Evolutionary conservation across 2,888 invertebrate species (phyloP).

Genomic region (Sphaeridia pumilis): DNA sequence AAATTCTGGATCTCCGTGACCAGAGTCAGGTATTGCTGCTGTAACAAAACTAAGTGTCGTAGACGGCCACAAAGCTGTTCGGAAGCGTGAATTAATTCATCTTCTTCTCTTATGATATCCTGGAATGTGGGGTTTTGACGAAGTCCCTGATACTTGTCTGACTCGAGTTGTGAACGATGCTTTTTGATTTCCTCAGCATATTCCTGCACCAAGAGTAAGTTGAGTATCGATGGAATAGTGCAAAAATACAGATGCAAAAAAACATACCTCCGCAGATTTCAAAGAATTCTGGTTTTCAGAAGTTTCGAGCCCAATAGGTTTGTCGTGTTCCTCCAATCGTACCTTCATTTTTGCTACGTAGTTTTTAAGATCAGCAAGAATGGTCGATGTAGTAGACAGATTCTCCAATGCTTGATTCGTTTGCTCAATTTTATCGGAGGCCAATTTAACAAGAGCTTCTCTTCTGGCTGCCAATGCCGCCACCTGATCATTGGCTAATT

Average conservation of each 20-base stretch:
- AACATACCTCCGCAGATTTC: conserved; percentile 38
- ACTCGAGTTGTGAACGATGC: conserved; percentile 38
- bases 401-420: conserved; percentile 67
- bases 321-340: conserved; percentile 66
- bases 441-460: conserved; percentile 57
- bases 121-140: conserved; percentile 8
- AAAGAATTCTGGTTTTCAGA: conserved; percentile 77
- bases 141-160: conserved; percentile 47
- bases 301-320: conserved; percentile 73
- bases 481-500: conserved; percentile 67
- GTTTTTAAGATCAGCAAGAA: conserved; percentile 64
- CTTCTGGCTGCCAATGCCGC: conserved; percentile 67
- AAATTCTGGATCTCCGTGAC: conserved; percentile 79
- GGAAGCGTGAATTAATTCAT: conserved; percentile 69
- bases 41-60: conserved; percentile 60
- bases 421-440: conserved; percentile 60
- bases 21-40: conserved; percentile 78
- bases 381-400: conserved; percentile 66
- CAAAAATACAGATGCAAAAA: neutral
- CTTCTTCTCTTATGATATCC: conserved; percentile 66
- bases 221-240: neutral
- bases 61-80: conserved; percentile 75
- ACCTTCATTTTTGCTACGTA: conserved; percentile 72
- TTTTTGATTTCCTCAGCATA: conserved; percentile 36
- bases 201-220: conserved; percentile 13